Evolutionary conservation across 1,140 invertebrate species (phyloP), one percentile per base, ranked within the genome.

Genomic region (Drosophila ogumai): DNA sequence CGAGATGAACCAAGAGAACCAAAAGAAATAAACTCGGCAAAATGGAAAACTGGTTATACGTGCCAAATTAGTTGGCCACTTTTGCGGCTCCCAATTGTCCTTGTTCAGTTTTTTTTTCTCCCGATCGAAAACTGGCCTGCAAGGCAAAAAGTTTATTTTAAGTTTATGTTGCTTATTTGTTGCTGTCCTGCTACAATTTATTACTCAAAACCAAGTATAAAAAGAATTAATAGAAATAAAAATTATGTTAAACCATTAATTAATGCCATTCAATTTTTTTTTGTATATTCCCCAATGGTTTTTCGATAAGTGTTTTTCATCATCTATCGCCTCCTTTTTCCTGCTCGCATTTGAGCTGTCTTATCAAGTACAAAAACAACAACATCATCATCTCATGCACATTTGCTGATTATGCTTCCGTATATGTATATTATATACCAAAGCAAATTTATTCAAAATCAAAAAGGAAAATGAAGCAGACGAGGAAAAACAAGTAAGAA

Each of bases 341-440:
- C 13, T 36, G 28, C 12, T 36, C 8, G 8, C 31, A 22, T 22
- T 41, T 34, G 52, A 56, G 36, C 41, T 10, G 63, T 19, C 43
- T 58, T 75, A 67, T 64, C 61, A 67, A 41, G 17, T 41, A 28
- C 28, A 49, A 57, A 31, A 54, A 47, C 34, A 56, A 67, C 40
- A 75, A 54, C 49, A 65, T n/a, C 55, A 50, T 12, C 47, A 38
- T 43, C 36, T 54, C 28, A 75, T 50, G 49, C 54, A 76, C 67
- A 75, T 56, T 56, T 81, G 52, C 60, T 81, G 72, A 78, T 81
- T 74, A 74, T 77, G 59, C 55, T 57, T 49, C 50, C 49, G 64
- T 41, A 41, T 67, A 57, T 25, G 28, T 19, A 15, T 7, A 36
- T 12, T 12, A 15, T 40, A 47, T 49, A 49, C 46, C 13, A 59